Conservation (phyloP, 2,888 invertebrate species). For the Baronia brevicornis region DNA sequence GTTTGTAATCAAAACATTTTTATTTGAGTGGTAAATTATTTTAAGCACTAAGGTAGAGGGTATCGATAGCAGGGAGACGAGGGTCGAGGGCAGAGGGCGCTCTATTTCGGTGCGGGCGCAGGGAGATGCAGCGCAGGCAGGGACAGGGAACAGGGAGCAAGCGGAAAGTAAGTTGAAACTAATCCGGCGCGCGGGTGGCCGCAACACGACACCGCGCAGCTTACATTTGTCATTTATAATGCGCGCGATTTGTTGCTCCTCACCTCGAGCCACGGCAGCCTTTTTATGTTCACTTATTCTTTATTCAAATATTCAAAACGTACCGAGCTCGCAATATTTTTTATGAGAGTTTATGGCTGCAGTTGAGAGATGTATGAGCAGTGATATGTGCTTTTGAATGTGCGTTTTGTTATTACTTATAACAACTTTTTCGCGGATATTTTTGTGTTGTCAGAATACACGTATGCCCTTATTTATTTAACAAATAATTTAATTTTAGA, state of each 20-base stretch:
- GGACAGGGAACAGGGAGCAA: conserved; percentile 35
- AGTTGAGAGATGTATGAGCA: conserved; percentile 23
- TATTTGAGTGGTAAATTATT: conserved; percentile 18
- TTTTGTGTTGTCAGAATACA: too few relatives aligned
- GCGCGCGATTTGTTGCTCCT: conserved; percentile 73
- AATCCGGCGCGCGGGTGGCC: conserved; percentile 65
- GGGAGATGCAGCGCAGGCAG: conserved; percentile 23
- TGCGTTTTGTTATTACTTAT: too few relatives aligned
- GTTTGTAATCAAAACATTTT: too few relatives aligned
- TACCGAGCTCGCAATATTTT: conserved; percentile 56
- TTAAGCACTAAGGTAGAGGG: conserved; percentile 24
- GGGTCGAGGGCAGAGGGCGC: conserved; percentile 60
- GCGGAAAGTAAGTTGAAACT: conserved; percentile 70
- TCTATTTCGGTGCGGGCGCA: conserved; percentile 44
- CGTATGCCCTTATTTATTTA: too few relatives aligned
- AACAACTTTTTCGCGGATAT: too few relatives aligned
- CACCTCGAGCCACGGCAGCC: conserved; percentile 45
- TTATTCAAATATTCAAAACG: conserved; percentile 62
- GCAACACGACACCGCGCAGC: conserved; percentile 66
- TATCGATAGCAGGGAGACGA: conserved; percentile 50
- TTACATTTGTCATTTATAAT: conserved; percentile 76
- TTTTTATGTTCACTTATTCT: conserved; percentile 66
- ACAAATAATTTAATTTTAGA: too few relatives aligned
- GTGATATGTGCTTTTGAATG: too few relatives aligned
- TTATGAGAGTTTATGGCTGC: conserved; percentile 52